Evolutionary conservation across 2,113 vertebrate genomes (phyloP).

Genomic region (Zosterops borbonicus): DNA sequence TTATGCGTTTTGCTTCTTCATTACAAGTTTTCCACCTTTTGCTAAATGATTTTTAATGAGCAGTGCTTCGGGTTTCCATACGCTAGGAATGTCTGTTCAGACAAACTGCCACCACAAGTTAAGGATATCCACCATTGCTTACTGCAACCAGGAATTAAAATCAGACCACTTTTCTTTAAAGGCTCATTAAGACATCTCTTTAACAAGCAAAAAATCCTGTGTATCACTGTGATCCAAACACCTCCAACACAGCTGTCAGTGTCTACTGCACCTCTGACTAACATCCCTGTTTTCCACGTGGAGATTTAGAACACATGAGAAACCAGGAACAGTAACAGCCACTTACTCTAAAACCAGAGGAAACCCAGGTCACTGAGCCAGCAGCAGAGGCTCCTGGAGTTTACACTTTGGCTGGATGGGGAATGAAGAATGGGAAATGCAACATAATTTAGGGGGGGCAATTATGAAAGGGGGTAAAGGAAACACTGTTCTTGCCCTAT

Average conservation of each 20-base stretch:
- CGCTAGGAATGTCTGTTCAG: not conserved
- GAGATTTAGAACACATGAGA: not conserved
- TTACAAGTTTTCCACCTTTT: slow-evolving; percentile 41
- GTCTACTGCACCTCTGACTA: not conserved
- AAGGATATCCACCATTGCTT: not conserved
- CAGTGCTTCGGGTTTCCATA: slow-evolving; percentile 29
- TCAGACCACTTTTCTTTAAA: not conserved
- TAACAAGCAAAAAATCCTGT: not conserved
- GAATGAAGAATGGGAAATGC: not conserved
- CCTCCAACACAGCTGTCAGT: not conserved
- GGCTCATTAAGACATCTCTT: not conserved
- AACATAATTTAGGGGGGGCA: not conserved
- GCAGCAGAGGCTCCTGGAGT: not conserved
- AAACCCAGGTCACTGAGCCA: not conserved
- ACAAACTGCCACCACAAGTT: slow-evolving; percentile 26
- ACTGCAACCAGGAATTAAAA: slow-evolving; percentile 16
- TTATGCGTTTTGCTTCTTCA: slow-evolving; percentile 30
- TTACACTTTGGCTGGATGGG: not conserved
- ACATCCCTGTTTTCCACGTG: not conserved
- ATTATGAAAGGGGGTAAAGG: not conserved
- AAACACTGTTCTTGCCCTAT: not conserved
- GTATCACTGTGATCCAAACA: not conserved
- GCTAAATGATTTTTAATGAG: slow-evolving; percentile 37
- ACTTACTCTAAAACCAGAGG: not conserved
- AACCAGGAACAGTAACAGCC: not conserved